phyloP scores from a whole-genome alignment of 1,140 invertebrate genomes.

The Venustaconcha ellipsiformis region DNA sequence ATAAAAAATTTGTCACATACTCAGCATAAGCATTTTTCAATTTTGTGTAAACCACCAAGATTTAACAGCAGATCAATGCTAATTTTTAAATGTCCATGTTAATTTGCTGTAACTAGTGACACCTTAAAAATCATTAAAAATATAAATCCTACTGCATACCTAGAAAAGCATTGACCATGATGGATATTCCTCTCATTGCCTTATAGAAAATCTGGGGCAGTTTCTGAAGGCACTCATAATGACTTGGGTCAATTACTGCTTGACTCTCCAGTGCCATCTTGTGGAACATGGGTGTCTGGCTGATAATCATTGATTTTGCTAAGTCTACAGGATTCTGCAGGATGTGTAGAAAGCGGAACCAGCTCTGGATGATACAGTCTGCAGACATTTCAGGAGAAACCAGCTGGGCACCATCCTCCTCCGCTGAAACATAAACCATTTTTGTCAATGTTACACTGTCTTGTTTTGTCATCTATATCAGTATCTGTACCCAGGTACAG shows the following conservation, averaged over 20 bases:
- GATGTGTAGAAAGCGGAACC: constrained; percentile 93
- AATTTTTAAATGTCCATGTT: too few relatives aligned
- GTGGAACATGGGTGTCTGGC: constrained; percentile 87
- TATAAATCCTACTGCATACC: constrained; percentile 74
- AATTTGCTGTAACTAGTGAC: too few relatives aligned
- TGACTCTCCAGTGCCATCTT: constrained; percentile 70
- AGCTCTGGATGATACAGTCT: constrained; percentile 91
- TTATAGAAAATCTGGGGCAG: constrained; percentile 92
- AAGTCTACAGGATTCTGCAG: constrained; percentile 95
- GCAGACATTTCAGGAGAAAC: constrained; percentile 86
- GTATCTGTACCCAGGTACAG: background rate
- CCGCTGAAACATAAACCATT: constrained; percentile 73
- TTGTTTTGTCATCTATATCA: too few relatives aligned
- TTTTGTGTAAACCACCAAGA: too few relatives aligned
- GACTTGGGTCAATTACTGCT: constrained; percentile 82
- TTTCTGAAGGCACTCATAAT: constrained; percentile 88
- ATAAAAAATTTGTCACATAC: too few relatives aligned
- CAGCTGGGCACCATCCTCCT: constrained; percentile 82
- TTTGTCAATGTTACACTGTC: background rate
- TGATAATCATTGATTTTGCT: constrained; percentile 86
- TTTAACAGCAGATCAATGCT: too few relatives aligned
- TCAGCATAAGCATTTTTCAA: too few relatives aligned
- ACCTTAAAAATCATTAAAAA: background rate
- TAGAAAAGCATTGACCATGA: constrained; percentile 94
- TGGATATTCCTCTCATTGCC: constrained; percentile 92